Evolutionary conservation across 2,113 vertebrate species (phyloP).

Genomic region (Martes martes): DNA sequence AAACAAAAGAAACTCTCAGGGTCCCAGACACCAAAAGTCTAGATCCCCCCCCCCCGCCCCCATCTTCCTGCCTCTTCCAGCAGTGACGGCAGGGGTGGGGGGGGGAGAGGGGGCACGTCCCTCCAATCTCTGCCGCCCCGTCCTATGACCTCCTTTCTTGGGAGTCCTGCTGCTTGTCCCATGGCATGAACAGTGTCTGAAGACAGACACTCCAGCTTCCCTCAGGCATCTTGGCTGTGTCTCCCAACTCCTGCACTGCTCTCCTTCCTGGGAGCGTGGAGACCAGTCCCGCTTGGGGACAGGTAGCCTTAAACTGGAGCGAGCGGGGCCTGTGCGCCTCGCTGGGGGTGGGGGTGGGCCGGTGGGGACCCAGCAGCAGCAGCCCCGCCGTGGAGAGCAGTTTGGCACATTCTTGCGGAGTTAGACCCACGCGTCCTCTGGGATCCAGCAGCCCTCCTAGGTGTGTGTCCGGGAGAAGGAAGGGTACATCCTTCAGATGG

Average conservation of each 20-base stretch:
- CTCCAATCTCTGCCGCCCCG: background rate
- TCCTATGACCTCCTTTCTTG: background rate
- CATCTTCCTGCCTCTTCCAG: background rate
- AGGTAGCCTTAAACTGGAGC: too few relatives aligned
- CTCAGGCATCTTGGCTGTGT: background rate
- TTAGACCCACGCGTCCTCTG: background rate
- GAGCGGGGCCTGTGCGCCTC: background rate
- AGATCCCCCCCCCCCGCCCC: too few relatives aligned
- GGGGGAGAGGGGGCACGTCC: too few relatives aligned
- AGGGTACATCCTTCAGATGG: accelerated
- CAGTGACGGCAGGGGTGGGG: too few relatives aligned
- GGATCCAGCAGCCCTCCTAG: background rate
- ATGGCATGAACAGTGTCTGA: background rate
- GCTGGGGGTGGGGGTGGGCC: background rate
- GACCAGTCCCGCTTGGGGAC: background rate
- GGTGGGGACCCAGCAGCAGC: background rate
- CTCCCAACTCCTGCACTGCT: background rate
- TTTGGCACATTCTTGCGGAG: background rate
- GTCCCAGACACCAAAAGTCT: background rate
- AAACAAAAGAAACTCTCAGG: background rate
- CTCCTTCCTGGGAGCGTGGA: background rate
- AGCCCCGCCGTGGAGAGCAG: background rate
- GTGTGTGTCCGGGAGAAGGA: background rate
- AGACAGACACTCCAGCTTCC: too few relatives aligned
- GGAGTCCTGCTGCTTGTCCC: background rate